Percentiles rank a stretch among this genome's conserved stretches.
These are phyloP conservation scores for Melospiza georgiana DNA, from an alignment of 2,113 vertebrate genomes.

Conservation along the genomic window DNA sequence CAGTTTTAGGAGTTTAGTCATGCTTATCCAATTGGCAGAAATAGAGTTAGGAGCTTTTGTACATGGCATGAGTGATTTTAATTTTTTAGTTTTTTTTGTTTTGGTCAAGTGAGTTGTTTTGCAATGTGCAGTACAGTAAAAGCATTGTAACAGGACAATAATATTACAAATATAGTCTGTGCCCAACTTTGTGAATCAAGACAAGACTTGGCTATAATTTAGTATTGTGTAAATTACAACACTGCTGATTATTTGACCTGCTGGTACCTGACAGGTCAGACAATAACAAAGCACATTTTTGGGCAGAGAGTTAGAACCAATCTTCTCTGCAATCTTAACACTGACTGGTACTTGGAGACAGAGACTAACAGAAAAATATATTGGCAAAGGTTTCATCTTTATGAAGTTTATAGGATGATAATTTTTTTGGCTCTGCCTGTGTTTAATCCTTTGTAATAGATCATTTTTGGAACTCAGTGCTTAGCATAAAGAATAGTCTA, in stretches of 20 bases:
- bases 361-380: neutral
- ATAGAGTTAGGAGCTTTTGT: neutral
- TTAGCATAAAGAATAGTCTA: neutral
- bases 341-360: neutral
- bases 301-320: neutral
- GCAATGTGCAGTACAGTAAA: neutral
- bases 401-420: slow-evolving; percentile 10
- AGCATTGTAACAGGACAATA: neutral
- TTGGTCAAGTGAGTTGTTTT: neutral
- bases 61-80: neutral
- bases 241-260: neutral
- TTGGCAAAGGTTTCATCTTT: slow-evolving; percentile 42
- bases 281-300: neutral
- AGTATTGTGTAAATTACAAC: neutral
- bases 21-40: slow-evolving; percentile 27
- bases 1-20: slow-evolving; percentile 49
- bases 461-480: neutral
- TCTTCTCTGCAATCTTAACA: neutral
- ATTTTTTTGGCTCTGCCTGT: neutral
- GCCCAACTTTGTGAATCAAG: neutral
- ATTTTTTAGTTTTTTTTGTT: neutral
- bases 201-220: neutral
- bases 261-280: neutral
- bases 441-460: neutral
- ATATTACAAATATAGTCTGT: neutral